Conservation (phyloP, 2,888 invertebrate genomes). For the Synanthedon andrenaeformis region DNA sequence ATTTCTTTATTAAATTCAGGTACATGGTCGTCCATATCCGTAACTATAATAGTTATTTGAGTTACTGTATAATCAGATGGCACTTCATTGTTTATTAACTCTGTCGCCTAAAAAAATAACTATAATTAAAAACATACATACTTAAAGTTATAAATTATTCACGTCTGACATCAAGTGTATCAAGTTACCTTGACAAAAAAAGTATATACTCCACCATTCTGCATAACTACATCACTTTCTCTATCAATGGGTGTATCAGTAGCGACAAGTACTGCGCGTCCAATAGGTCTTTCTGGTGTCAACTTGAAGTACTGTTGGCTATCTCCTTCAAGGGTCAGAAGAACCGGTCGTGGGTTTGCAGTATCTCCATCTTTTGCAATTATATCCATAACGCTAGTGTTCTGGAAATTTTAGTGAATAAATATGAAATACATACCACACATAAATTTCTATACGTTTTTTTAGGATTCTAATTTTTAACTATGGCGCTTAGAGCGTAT, state of each 20-base stretch:
- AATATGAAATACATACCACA: neutral
- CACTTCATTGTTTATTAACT: constrained; percentile 77
- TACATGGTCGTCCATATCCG: constrained; percentile 81
- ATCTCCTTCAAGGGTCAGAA: constrained; percentile 78
- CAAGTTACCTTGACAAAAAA: constrained; percentile 71
- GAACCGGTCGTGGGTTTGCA: constrained; percentile 76
- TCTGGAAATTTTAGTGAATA: constrained; percentile 31
- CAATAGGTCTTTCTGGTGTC: constrained; percentile 63
- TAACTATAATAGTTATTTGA: constrained; percentile 80
- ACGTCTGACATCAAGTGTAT: neutral
- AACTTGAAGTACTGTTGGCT: constrained; percentile 76
- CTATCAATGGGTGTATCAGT: constrained; percentile 77
- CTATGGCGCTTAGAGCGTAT: no score
- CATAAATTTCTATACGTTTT: neutral
- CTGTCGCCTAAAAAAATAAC: constrained; percentile 71
- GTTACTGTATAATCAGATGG: constrained; percentile 77
- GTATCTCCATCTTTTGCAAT: constrained; percentile 85
- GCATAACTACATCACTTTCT: constrained; percentile 78
- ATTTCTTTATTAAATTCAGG: constrained; percentile 77
- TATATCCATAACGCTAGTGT: constrained; percentile 76
- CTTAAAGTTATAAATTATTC: no score
- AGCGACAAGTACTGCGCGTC: constrained; percentile 72
- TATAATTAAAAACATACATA: neutral
- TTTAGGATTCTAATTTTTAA: no score
- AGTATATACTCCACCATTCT: constrained; percentile 83